Base-by-base conservation (phyloP, 2,113 vertebrate genomes). In the Entelurus aequoreus region DNA sequence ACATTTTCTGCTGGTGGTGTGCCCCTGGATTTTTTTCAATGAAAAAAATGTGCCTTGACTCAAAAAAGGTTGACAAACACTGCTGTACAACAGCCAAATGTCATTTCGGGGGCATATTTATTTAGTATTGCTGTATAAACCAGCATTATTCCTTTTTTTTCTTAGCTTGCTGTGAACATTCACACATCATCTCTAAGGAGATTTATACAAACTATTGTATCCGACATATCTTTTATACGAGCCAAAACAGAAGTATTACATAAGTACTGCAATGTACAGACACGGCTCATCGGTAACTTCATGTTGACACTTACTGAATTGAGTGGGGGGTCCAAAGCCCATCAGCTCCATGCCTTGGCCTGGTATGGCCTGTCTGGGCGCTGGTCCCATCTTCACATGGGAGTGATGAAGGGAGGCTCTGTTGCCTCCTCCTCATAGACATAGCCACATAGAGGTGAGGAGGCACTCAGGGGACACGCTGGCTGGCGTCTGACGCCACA, bases 401-500 rank as follows among this genome's bases (percentile, higher is more conserved):
- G 82, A 53, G 77, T 86, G 79, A 88, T 85, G 74, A 88, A 86
- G 75, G 72, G 82, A 58, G 69, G 76, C 82, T 84, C 74, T 87
- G 87, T 85, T 70, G 62, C 63, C 68, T 52, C 60, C 37, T 40
- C 48, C 56, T 16, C 59, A 47, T 64, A 69, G 8, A 9, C 42
- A 46, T 46, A 60, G 69, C 59, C 60, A 67, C 72, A 62, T 65
- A 83, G 79, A 78, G 75, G 78, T 74, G 81, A 82, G 74, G 78
- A 79, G 81, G 78, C 80, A 82, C 81, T 69, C 77, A 77, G 76
- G 77, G 84, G 81, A 84, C 80, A 77, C 37, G 35, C 69, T 64
- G 77, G 69, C 78, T 71, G 72, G 74, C 71, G 70, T 83, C 80
- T 78, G 61, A 76, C 68, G 54, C 74, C 54, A 82, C 66, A 76